phyloP scores from a whole-genome alignment of 2,797 vertebrate genomes.

The Remorina albescens region DNA sequence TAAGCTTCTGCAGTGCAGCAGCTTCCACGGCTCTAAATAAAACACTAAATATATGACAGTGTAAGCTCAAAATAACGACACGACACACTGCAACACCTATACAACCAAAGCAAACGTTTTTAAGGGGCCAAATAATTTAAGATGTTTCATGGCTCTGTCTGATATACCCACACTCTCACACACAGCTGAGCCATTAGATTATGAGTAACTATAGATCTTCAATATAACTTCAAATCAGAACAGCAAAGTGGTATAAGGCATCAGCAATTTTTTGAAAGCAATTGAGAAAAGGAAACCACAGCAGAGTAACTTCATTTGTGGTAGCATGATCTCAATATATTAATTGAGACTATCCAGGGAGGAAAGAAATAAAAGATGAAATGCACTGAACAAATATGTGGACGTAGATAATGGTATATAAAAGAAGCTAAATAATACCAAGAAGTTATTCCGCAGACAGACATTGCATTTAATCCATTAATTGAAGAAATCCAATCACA shows the following conservation, averaged over 20 bases:
- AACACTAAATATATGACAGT: slow-evolving; percentile 15
- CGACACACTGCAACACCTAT: slow-evolving; percentile 1
- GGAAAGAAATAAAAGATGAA: slow-evolving; percentile 20
- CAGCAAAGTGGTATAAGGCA: slow-evolving; percentile 13
- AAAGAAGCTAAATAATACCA: slow-evolving; percentile 9
- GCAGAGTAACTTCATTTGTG: slow-evolving; percentile 53
- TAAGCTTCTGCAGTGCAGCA: slow-evolving; percentile 1
- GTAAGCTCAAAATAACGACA: slow-evolving; percentile 4
- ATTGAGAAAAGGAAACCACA: slow-evolving; percentile 39
- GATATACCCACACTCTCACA: neutral
- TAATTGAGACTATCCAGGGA: slow-evolving; percentile 26
- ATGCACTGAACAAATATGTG: slow-evolving; percentile 22
- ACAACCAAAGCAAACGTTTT: slow-evolving; percentile 9
- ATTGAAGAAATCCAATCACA: slow-evolving; percentile 57
- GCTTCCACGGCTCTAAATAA: neutral
- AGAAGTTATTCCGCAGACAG: slow-evolving; percentile 37
- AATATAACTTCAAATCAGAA: slow-evolving; percentile 34
- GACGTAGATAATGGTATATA: slow-evolving; percentile 8
- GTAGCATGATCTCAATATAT: slow-evolving; percentile 48
- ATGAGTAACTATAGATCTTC: slow-evolving; percentile 42
- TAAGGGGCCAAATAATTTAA: slow-evolving; percentile 18
- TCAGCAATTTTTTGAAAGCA: slow-evolving; percentile 43
- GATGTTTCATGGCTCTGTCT: slow-evolving; percentile 16
- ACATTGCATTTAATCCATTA: slow-evolving; percentile 51
- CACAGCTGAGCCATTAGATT: slow-evolving; percentile 25